Evolutionary conservation across 2,888 invertebrate genomes (phyloP), one percentile per base, ranked within the genome.

Genomic region (Eupithecia abbreviata): DNA sequence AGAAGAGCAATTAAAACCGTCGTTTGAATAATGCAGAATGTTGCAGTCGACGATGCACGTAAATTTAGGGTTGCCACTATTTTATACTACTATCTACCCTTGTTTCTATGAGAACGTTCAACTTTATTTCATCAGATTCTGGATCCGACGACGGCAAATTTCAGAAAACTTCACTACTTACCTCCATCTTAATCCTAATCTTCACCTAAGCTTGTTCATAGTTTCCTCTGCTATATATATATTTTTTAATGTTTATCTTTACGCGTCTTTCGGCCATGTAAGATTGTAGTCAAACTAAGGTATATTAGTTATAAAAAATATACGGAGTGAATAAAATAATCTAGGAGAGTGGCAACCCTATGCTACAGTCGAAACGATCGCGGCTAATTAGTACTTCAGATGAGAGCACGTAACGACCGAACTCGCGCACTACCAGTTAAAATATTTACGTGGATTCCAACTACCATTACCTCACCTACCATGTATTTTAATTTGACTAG

Each of bases 301-400:
- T 13, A 13, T 13, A 4, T 13, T 51, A 4, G 30, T 30, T 30
- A n/a, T 15, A 9, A 18, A 18, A 18, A 58, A 18, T 4, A 9
- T 3, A 18, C 18, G 4, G 18, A 10, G 3, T 18, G 49, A 67
- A 43, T 45, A 67, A 43, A 15, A 6, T 47, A 42, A 18, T 6
- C 18, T 7, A 66, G 45, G 49, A 58, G 51, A 4, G n/a, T 10
- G 1, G 69, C 62, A 68, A 15, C 75, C 77, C 73, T 78, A 62
- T 65, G 58, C 7, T 6, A 47, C 30, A 66, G 68, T 49, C 5
- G 74, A 66, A 62, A 78, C 71, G 76, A 75, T 78, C 65, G 72
- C 30, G 71, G 71, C 43, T 76, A 81, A 80, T 81, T 81, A 77
- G 66, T 65, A 9, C 69, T 75, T 70, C 77, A 77, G 71, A 65